Evolutionary conservation across 1,140 invertebrate species (phyloP).

Genomic region (Venustaconcha ellipsiformis): DNA sequence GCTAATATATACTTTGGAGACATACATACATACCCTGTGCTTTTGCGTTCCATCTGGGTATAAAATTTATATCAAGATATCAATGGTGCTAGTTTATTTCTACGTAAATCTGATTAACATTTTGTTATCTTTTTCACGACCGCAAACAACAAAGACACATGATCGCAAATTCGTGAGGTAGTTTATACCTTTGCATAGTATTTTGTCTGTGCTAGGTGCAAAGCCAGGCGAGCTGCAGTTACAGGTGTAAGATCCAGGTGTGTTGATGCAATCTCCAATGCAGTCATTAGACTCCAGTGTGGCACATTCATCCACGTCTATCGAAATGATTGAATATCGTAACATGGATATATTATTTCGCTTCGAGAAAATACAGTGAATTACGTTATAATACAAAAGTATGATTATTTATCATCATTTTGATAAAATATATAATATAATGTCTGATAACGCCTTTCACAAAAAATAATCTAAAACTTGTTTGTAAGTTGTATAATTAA

Average conservation of each 20-base stretch:
- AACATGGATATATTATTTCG: too few species aligned
- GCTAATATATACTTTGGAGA: too few species aligned
- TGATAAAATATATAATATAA: too few species aligned
- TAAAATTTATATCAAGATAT: not conserved
- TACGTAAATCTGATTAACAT: not conserved
- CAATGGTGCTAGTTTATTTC: not conserved
- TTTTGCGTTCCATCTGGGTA: not conserved
- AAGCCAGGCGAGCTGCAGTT: conserved; percentile 47
- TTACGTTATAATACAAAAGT: too few species aligned
- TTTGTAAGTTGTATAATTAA: too few species aligned
- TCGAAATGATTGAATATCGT: conserved; percentile 13
- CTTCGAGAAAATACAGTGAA: too few species aligned
- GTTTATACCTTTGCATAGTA: conserved; percentile 41
- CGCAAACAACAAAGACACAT: too few species aligned
- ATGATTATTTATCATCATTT: too few species aligned
- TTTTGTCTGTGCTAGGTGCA: conserved; percentile 14
- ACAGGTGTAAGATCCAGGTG: conserved; percentile 44
- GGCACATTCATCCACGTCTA: conserved; percentile 49
- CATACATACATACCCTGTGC: too few species aligned
- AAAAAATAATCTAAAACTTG: too few species aligned
- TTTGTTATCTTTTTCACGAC: not conserved
- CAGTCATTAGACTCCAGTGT: conserved; percentile 22
- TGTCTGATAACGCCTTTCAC: too few species aligned
- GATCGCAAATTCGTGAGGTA: not conserved
- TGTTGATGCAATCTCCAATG: conserved; percentile 48